These are phyloP conservation scores for Condylura cristata DNA, from an alignment of 2,113 vertebrate genomes.

Conservation along the genomic window DNA sequence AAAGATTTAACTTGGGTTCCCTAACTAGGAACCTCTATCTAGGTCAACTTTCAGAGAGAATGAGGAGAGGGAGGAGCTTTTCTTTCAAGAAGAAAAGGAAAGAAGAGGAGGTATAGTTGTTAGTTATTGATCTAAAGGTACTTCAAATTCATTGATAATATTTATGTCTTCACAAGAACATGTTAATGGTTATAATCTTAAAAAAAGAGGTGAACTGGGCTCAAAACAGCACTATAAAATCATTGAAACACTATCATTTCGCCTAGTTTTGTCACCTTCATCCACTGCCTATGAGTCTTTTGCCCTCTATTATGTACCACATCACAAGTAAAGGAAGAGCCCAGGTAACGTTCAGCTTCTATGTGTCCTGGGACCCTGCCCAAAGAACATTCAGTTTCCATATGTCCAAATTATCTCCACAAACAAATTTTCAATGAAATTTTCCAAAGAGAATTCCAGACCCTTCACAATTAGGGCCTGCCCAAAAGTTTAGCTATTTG, in stretches of 20 bases:
- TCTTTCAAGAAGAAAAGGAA: too few relatives aligned
- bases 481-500: not conserved
- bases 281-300: not conserved
- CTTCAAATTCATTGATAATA: slow-evolving; percentile 5
- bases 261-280: not conserved
- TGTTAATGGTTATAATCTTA: not conserved
- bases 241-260: not conserved
- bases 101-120: not conserved
- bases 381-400: not conserved
- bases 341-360: not conserved
- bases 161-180: slow-evolving; percentile 1
- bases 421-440: not conserved
- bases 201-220: not conserved
- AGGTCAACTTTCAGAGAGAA: too few relatives aligned
- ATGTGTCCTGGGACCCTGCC: not conserved
- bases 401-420: not conserved
- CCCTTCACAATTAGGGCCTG: not conserved
- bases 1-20: not conserved
- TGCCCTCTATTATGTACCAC: not conserved
- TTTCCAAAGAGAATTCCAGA: slow-evolving; percentile 35
- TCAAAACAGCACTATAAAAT: not conserved
- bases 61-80: too few relatives aligned
- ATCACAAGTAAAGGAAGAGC: not conserved
- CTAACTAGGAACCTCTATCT: not conserved
- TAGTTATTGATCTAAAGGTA: not conserved